Evolutionary conservation across 1,140 invertebrate species (phyloP).

Genomic region (Camponotus floridanus): DNA sequence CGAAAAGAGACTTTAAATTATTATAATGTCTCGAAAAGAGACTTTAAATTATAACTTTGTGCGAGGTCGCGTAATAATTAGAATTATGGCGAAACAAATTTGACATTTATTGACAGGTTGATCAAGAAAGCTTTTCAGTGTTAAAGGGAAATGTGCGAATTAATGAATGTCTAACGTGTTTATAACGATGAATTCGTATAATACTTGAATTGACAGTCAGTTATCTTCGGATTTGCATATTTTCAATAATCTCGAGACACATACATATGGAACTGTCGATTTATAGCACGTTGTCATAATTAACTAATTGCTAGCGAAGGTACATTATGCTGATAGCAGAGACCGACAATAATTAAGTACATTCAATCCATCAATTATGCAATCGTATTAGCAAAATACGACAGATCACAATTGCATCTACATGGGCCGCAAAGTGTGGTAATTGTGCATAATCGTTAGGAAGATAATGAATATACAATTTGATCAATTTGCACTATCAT

Average conservation of each 20-base stretch:
- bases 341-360: constrained; percentile 44
- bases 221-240: background rate
- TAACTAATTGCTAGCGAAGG: constrained; percentile 37
- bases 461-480: constrained; percentile 35
- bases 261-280: background rate
- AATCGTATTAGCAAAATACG: constrained; percentile 41
- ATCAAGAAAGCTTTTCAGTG: background rate
- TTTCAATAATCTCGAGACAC: background rate
- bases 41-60: background rate
- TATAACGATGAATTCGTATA: background rate
- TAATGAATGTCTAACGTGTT: background rate
- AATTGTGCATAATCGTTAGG: constrained; percentile 29
- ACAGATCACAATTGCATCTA: constrained; percentile 50
- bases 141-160: background rate
- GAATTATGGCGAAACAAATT: background rate
- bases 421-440: constrained; percentile 30
- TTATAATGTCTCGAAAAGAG: background rate
- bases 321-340: background rate
- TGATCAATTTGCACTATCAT: constrained; percentile 36
- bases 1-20: too few relatives aligned
- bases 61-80: background rate
- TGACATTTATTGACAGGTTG: too few relatives aligned
- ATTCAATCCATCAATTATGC: constrained; percentile 57
- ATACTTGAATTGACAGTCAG: background rate
- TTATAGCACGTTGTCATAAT: constrained; percentile 21